Percentiles rank a stretch among this genome's conserved stretches.
phyloP scores from a whole-genome alignment of 2,888 invertebrate species.

The Auanema freiburgensis region DNA sequence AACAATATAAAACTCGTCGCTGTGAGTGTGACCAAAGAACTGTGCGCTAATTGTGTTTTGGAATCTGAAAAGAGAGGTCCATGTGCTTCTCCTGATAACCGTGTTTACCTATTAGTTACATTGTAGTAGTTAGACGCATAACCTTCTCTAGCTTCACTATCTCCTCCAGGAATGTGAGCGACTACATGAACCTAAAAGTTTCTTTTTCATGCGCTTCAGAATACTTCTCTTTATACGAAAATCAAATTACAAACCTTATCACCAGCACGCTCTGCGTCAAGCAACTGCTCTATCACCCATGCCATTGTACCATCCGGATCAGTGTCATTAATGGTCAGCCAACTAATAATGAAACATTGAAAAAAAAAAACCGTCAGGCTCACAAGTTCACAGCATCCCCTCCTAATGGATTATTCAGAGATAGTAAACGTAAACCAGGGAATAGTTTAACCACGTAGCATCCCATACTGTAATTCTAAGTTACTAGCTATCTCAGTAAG shows the following conservation, averaged over 20 bases:
- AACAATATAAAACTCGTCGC: slow-evolving; percentile 87
- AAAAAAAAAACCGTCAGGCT: not conserved
- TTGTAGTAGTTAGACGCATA: slow-evolving; percentile 79
- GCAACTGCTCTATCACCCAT: slow-evolving; percentile 23
- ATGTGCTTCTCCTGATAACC: no score
- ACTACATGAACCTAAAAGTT: slow-evolving; percentile 75
- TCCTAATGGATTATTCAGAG: slow-evolving; percentile 59
- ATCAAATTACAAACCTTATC: slow-evolving; percentile 8
- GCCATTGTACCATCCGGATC: slow-evolving; percentile 23
- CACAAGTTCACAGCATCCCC: slow-evolving; percentile 65
- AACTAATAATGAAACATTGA: slow-evolving; percentile 3
- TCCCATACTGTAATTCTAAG: slow-evolving; percentile 72
- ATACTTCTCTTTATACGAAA: not conserved
- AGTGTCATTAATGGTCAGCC: slow-evolving; percentile 20
- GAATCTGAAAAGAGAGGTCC: slow-evolving; percentile 72
- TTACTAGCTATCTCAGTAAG: no score
- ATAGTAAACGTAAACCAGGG: slow-evolving; percentile 58
- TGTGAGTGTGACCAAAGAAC: slow-evolving; percentile 89
- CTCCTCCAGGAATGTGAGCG: slow-evolving; percentile 80
- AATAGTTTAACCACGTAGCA: slow-evolving; percentile 76
- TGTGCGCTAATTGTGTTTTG: slow-evolving; percentile 77
- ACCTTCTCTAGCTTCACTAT: slow-evolving; percentile 72
- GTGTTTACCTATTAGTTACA: slow-evolving; percentile 72
- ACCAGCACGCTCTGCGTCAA: slow-evolving; percentile 17
- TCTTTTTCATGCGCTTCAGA: not conserved